Evolutionary conservation across 2,797 vertebrate species (phyloP).

Genomic region (Hydrophis major): DNA sequence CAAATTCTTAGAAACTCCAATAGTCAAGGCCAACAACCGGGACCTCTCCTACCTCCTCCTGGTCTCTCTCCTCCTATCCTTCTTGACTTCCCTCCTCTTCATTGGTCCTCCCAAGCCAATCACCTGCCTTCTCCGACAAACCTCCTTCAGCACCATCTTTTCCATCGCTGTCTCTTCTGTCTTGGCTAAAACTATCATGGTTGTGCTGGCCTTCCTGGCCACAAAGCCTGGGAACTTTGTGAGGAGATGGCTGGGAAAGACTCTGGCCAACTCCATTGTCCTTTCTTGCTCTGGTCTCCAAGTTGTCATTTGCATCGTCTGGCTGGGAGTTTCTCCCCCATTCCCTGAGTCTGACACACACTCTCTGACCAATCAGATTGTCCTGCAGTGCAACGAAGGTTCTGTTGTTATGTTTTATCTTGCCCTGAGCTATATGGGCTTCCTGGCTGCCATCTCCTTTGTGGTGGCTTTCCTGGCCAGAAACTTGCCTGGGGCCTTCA

Average conservation of each 20-base stretch:
- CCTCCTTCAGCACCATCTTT: neutral
- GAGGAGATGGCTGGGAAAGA: neutral
- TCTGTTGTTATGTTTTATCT: neutral
- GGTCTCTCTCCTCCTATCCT: neutral
- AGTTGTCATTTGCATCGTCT: neutral
- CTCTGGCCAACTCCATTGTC: neutral
- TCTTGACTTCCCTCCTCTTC: neutral
- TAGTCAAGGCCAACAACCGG: neutral
- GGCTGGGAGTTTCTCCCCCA: neutral
- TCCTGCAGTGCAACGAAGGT: neutral
- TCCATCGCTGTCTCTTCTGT: neutral
- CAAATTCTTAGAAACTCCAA: neutral
- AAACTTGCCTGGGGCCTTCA: neutral
- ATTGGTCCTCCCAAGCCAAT: neutral
- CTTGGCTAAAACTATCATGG: neutral
- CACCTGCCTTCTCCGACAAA: neutral
- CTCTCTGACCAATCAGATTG: neutral
- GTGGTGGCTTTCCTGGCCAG: neutral
- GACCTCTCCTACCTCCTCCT: neutral
- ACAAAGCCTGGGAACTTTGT: neutral
- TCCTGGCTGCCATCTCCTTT: neutral
- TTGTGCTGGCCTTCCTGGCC: neutral
- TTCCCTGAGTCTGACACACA: neutral
- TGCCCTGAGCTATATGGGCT: neutral
- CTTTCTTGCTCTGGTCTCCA: neutral